These are phyloP conservation scores for Acleris holmiana DNA, from an alignment of 2,888 invertebrate species.

Conservation along the genomic window DNA sequence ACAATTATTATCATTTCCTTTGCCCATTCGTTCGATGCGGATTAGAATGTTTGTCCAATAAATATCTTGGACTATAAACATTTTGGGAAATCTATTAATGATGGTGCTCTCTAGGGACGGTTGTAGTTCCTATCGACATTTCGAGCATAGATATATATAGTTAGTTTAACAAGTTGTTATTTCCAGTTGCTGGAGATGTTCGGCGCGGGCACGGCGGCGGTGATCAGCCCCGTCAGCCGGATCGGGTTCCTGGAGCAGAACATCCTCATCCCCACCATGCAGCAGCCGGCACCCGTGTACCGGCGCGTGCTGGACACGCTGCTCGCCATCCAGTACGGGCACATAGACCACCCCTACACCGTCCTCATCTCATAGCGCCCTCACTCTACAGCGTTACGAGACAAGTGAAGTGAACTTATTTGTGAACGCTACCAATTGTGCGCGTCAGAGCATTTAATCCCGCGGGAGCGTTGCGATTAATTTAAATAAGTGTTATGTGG, in stretches of 20 bases:
- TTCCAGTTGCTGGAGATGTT: constrained; percentile 96
- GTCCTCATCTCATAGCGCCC: constrained; percentile 71
- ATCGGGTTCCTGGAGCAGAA: constrained; percentile 90
- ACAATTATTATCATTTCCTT: too few species aligned
- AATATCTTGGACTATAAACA: too few species aligned
- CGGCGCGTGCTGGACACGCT: constrained; percentile 90
- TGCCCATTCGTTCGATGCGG: too few species aligned
- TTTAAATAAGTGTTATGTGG: not conserved
- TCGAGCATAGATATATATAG: too few species aligned
- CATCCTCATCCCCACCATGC: constrained; percentile 89
- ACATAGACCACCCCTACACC: constrained; percentile 92
- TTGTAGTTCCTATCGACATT: too few species aligned
- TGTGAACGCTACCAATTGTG: not conserved
- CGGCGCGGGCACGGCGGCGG: constrained; percentile 98
- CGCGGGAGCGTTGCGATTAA: constrained; percentile 8
- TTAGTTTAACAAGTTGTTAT: not conserved
- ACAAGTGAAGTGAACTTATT: constrained; percentile 9
- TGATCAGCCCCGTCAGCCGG: constrained; percentile 95
- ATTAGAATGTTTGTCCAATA: too few species aligned
- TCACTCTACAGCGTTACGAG: constrained; percentile 1
- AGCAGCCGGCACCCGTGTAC: constrained; percentile 89
- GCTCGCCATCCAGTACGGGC: constrained; percentile 95
- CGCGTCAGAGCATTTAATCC: constrained; percentile 17
- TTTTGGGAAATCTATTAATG: too few species aligned
- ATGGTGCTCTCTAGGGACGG: too few species aligned